Base-by-base conservation (phyloP, 2,797 vertebrate species). In the Spea hammondii region DNA sequence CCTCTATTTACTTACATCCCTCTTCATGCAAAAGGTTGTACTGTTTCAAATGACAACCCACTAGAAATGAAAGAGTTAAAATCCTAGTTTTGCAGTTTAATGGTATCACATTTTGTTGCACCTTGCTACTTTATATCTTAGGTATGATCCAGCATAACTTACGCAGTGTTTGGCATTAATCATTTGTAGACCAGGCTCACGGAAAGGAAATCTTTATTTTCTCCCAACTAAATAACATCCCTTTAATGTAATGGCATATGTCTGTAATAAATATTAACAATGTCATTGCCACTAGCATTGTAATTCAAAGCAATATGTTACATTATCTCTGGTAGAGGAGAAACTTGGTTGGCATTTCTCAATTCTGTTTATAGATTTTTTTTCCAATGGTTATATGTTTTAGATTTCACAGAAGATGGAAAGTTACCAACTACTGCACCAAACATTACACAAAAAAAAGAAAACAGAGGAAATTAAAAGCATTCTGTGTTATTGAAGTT, bases 211-310 rank as follows among this genome's bases (percentile, higher is more conserved):
- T 82, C 80, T 82, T 82, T 82, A 82, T 70, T 82, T 72, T 74
- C 70, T 82, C 59, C 80, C 80, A 74, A 78, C 75, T 82, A 77
- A 82, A 82, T 77, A 77, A 82, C 75, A 72, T 82, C 44, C 70
- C 80, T 82, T 82, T 82, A 82, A 82, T 82, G 80, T 82, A 78
- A 82, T 77, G 80, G 80, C 80, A 82, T 82, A 82, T 82, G 80
- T 82, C 80, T 82, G 80, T 78, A 82, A 82, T 82, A 82, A 82
- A 82, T 82, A 82, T 78, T 77, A 82, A 82, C 80, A 77, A 73
- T 76, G 80, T 82, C 80, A 77, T 76, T 78, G 80, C 80, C 80
- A 74, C 75, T 57, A 49, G 75, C n/a, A 57, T 77, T 70, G 75
- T 82, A 82, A 77, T 78, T 82, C 75, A 82, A 46, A 17, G 70